Evolutionary conservation across 2,888 invertebrate genomes (phyloP).

Genomic region (Ischnus inquisitorius): DNA sequence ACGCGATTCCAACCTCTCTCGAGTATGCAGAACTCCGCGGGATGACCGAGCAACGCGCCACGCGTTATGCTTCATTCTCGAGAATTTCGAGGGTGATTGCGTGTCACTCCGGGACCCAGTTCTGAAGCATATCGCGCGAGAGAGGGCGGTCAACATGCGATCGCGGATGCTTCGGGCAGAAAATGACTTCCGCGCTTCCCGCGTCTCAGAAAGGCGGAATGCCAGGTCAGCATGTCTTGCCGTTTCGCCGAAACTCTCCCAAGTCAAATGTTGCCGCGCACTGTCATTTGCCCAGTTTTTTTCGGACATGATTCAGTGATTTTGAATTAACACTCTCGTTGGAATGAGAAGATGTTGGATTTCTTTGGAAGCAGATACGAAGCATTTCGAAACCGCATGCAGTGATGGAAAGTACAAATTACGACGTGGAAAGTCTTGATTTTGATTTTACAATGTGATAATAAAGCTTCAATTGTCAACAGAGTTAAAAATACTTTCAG

Average conservation of each 20-base stretch:
- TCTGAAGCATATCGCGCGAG: conserved; percentile 6
- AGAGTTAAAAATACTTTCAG: too few species aligned
- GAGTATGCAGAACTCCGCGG: conserved; percentile 51
- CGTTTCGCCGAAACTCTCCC: background rate
- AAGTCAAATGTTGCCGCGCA: background rate
- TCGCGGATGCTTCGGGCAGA: conserved; percentile 1
- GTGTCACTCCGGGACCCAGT: conserved; percentile 56
- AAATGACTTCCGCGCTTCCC: conserved; percentile 33
- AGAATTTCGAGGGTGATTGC: conserved; percentile 80
- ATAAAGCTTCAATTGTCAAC: too few species aligned
- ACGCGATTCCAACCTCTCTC: conserved; percentile 42
- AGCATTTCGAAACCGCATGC: too few species aligned
- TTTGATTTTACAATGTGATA: too few species aligned
- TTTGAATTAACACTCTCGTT: too few species aligned
- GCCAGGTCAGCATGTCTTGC: background rate
- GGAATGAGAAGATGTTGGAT: too few species aligned
- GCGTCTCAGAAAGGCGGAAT: background rate
- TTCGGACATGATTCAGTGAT: too few species aligned
- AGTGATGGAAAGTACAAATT: too few species aligned
- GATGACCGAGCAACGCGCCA: conserved; percentile 68
- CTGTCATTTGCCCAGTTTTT: too few species aligned
- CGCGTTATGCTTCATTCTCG: conserved; percentile 79
- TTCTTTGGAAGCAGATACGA: too few species aligned
- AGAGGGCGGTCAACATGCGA: conserved; percentile 18
- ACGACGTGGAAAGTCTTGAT: too few species aligned